Base-by-base conservation (phyloP, 1,140 invertebrate genomes). In the Tetramorium parvispinum region DNA sequence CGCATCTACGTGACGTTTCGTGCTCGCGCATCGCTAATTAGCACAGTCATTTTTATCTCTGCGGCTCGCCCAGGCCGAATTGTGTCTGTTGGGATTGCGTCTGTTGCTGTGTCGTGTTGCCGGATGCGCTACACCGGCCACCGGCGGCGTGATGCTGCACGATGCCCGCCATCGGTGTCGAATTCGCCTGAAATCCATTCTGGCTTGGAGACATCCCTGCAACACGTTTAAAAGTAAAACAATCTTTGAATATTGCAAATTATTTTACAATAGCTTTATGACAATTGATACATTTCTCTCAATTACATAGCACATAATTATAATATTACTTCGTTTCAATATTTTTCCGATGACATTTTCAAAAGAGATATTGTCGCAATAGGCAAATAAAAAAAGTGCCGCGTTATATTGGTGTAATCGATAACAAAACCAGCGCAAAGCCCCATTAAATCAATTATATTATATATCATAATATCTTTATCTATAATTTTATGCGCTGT, bases 161-260 rank as follows among this genome's bases (percentile, higher is more conserved):
- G 51, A 85, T 87, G 13, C 90, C 59, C 65, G 83, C 83, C 75
- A 43, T 82, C 75, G 85, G 32, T 83, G 88, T 13, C 57, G 88
- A 82, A 32, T 87, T 92, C 53, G 87, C 86, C 70, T 93, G 92
- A 16, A 93, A 65, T 27, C 93, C 93, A 55, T 95, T 95, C 76
- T 95, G 95, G 76, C 92, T 95, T 40, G 95, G 95, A 0, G 95
- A 95, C 94, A 95, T 95, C 13, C 94, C 95, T 95, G 88, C 11
- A 91, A 90, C 5, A 18, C 40, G 13, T 55, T 57, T 21, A 16
- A 46, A 46, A 46, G 3, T 24, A 55, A 40, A 57, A 21, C 3
- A 3, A 75, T 40, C 6, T 1, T 2, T 57, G 2, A 73, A 51
- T 40, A 40, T 5, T 5, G 8, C 21, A 40, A 75, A 75, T 16